These are phyloP conservation scores for Liopterus haemorrhoidalis DNA, from an alignment of 2,888 invertebrate genomes.

Conservation along the genomic window DNA sequence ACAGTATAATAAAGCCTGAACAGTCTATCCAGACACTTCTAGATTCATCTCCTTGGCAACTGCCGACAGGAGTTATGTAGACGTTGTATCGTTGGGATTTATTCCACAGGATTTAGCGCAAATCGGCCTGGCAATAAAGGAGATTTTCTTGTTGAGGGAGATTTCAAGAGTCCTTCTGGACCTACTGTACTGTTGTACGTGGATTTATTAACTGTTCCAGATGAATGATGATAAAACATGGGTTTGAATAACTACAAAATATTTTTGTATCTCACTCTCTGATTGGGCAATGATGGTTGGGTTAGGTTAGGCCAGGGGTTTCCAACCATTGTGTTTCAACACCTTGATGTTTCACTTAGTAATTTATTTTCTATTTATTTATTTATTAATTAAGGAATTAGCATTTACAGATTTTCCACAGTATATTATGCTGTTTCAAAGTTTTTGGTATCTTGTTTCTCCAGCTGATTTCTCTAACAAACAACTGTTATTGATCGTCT, in stretches of 20 bases:
- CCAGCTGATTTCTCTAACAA: too few relatives aligned
- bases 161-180: slow-evolving; percentile 40
- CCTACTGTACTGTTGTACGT: slow-evolving; percentile 39
- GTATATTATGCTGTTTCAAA: too few relatives aligned
- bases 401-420: too few relatives aligned
- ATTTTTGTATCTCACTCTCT: neutral
- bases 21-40: neutral
- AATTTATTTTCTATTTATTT: too few relatives aligned
- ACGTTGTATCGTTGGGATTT: slow-evolving; percentile 28
- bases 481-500: too few relatives aligned
- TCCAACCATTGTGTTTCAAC: neutral
- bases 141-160: slow-evolving; percentile 49
- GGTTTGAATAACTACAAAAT: neutral
- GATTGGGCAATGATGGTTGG: slow-evolving; percentile 7
- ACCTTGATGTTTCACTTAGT: slow-evolving; percentile 14
- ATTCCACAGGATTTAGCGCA: slow-evolving; percentile 34
- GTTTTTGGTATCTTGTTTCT: too few relatives aligned
- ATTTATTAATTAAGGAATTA: too few relatives aligned
- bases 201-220: slow-evolving; percentile 40
- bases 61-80: slow-evolving; percentile 28
- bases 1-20: too few relatives aligned
- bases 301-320: slow-evolving; percentile 1
- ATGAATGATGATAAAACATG: neutral
- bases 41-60: slow-evolving; percentile 11
- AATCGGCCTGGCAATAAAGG: slow-evolving; percentile 40